phyloP scores from a whole-genome alignment of 1,140 invertebrate genomes.

The Lasioglossum baleicum region DNA sequence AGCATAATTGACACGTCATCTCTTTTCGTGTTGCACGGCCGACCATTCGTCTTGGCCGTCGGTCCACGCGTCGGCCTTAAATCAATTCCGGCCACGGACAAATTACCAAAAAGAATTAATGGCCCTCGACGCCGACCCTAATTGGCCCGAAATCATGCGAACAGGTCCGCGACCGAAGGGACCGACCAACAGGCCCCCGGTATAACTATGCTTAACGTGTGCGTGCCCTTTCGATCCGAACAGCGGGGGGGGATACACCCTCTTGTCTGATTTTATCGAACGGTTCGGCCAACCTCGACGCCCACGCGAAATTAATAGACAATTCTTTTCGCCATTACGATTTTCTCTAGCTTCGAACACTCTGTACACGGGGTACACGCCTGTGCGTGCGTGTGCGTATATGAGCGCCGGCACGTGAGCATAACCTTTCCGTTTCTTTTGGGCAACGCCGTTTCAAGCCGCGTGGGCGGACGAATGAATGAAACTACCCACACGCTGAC shows the following conservation, averaged over 20 bases:
- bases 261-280: slow-evolving; percentile 50
- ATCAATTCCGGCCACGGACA: slow-evolving; percentile 61
- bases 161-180: background rate
- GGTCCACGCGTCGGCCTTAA: slow-evolving; percentile 61
- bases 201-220: background rate
- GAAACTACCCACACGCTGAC: slow-evolving; percentile 63
- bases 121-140: slow-evolving; percentile 56
- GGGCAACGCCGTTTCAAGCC: slow-evolving; percentile 31
- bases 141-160: slow-evolving; percentile 62
- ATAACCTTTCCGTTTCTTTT: slow-evolving; percentile 57
- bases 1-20: slow-evolving; percentile 64
- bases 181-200: background rate
- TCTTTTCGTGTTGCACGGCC: slow-evolving; percentile 44
- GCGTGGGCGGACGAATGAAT: slow-evolving; percentile 61
- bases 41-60: slow-evolving; percentile 59
- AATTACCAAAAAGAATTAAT: slow-evolving; percentile 68
- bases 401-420: background rate
- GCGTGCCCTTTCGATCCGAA: slow-evolving; percentile 27
- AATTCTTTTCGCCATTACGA: slow-evolving; percentile 29
- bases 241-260: slow-evolving; percentile 43
- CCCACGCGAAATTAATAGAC: slow-evolving; percentile 61
- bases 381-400: background rate
- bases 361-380: background rate
- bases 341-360: too few species aligned
- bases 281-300: slow-evolving; percentile 36